These are phyloP conservation scores for Megathymus violae DNA, from an alignment of 1,140 invertebrate species.

Conservation along the genomic window DNA sequence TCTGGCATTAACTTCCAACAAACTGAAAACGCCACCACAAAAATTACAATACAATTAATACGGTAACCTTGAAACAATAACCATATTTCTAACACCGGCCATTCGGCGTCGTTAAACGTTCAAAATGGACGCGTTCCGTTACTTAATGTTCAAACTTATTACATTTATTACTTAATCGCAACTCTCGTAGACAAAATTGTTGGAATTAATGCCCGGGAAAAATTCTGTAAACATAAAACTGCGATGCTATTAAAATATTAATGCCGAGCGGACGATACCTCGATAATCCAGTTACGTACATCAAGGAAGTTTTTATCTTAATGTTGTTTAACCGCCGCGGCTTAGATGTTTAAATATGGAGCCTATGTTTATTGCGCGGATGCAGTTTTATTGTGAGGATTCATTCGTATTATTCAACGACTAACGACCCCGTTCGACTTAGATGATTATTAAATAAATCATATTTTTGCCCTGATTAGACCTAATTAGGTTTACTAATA, in stretches of 20 bases:
- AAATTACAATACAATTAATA: constrained; percentile 31
- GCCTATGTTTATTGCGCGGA: too few relatives aligned
- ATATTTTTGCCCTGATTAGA: too few relatives aligned
- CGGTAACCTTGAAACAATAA: constrained; percentile 30
- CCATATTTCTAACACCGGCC: constrained; percentile 35
- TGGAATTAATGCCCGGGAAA: constrained; percentile 44
- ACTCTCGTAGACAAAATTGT: constrained; percentile 46
- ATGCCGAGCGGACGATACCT: neutral
- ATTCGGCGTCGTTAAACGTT: constrained; percentile 40
- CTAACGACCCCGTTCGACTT: too few relatives aligned
- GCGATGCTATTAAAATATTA: constrained; percentile 39
- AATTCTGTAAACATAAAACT: constrained; percentile 46
- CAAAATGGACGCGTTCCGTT: constrained; percentile 61
- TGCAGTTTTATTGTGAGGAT: too few relatives aligned
- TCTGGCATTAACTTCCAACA: constrained; percentile 28
- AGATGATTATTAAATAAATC: too few relatives aligned
- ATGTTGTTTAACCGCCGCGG: too few relatives aligned
- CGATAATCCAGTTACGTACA: constrained; percentile 6
- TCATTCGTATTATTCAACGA: too few relatives aligned
- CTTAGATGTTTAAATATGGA: too few relatives aligned
- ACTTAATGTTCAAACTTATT: constrained; percentile 54
- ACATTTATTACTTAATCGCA: constrained; percentile 68
- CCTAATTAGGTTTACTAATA: too few relatives aligned
- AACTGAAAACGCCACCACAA: constrained; percentile 27
- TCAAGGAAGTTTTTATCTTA: too few relatives aligned